These are phyloP conservation scores for Drosophila nr. perissopoda DNA, from an alignment of 2,888 invertebrate genomes.

Conservation along the genomic window DNA sequence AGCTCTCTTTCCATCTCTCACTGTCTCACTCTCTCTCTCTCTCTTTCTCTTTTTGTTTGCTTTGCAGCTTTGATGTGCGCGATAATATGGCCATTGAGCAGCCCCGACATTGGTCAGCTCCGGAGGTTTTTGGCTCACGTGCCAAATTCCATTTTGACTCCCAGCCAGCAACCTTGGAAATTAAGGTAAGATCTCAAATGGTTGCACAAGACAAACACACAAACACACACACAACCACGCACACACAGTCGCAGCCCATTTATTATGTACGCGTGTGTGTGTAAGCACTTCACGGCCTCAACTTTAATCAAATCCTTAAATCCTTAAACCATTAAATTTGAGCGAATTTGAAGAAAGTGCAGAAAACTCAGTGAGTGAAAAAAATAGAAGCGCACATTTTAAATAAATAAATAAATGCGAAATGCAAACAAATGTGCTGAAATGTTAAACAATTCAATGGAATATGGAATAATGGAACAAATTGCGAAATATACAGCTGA, in stretches of 20 bases:
- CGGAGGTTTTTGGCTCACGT: slow-evolving; percentile 93
- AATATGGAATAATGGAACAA: slow-evolving; percentile 7
- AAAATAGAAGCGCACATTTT: background rate
- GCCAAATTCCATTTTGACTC: slow-evolving; percentile 93
- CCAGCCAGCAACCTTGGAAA: slow-evolving; percentile 92
- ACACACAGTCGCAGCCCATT: background rate
- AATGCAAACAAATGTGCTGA: slow-evolving; percentile 1
- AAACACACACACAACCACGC: background rate
- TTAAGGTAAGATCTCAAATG: slow-evolving; percentile 85
- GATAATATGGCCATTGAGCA: slow-evolving; percentile 91
- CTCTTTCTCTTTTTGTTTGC: slow-evolving; percentile 3
- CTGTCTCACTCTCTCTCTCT: background rate
- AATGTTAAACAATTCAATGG: slow-evolving; percentile 8
- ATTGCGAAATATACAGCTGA: background rate
- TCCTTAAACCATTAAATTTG: slow-evolving; percentile 22
- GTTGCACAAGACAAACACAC: background rate
- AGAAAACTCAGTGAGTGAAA: background rate
- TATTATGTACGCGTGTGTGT: background rate
- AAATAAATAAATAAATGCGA: slow-evolving; percentile 6
- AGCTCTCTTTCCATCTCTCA: slow-evolving; percentile 14
- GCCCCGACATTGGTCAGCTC: slow-evolving; percentile 93
- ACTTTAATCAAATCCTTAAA: slow-evolving; percentile 35
- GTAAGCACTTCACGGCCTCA: slow-evolving; percentile 1
- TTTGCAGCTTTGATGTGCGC: slow-evolving; percentile 92
- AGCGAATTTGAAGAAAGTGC: slow-evolving; percentile 8